Conservation (phyloP, 2,113 vertebrate species). For the Fregata magnificens region DNA sequence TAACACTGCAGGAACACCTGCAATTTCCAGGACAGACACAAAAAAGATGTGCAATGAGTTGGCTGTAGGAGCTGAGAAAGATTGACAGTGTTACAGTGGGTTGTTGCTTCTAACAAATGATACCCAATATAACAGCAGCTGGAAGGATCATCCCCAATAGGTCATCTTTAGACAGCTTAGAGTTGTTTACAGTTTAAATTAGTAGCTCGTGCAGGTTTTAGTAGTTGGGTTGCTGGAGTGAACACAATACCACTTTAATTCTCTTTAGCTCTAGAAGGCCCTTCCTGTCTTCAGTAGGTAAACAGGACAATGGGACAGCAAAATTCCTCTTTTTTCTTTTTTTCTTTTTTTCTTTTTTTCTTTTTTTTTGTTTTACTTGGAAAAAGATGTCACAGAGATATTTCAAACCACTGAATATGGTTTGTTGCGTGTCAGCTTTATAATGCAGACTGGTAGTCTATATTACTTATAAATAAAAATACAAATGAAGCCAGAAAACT, state of each 20-base stretch:
- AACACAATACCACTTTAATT: background rate
- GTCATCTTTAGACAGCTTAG: background rate
- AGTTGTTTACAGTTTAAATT: background rate
- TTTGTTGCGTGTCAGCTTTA: background rate
- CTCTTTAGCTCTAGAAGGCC: background rate
- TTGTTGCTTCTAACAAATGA: background rate
- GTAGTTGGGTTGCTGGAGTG: background rate
- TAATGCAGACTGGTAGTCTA: background rate
- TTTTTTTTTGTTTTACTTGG: background rate
- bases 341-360: too few relatives aligned
- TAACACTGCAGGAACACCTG: background rate
- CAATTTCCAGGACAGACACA: background rate
- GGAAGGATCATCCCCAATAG: background rate
- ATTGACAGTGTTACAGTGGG: accelerated
- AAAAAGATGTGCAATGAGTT: too few relatives aligned
- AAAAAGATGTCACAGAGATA: background rate
- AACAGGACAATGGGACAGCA: background rate
- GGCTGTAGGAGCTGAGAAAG: background rate
- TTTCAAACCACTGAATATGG: background rate
- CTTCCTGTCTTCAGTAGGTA: background rate
- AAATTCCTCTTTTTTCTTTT: background rate
- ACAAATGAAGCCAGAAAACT: background rate
- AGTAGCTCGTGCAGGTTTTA: background rate
- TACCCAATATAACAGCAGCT: background rate
- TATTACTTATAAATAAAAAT: background rate